Evolutionary conservation across 2,797 vertebrate genomes (phyloP).

Genomic region (Sebastes dallii): DNA sequence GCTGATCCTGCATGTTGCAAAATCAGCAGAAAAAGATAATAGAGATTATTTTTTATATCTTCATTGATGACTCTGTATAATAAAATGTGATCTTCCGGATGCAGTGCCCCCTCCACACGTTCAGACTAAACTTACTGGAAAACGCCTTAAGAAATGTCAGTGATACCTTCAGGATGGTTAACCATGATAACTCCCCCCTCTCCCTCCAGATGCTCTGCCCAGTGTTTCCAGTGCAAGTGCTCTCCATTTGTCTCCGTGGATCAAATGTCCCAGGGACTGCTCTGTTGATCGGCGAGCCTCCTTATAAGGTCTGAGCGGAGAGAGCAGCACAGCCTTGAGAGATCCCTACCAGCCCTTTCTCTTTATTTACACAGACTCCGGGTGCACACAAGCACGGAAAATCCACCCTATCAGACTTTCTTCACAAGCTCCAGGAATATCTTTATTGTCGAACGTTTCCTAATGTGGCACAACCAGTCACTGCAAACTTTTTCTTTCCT

Average conservation of each 20-base stretch:
- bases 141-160: conserved; percentile 33
- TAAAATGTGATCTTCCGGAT: background rate
- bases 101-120: conserved; percentile 1
- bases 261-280: conserved; percentile 74
- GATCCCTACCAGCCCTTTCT: conserved; percentile 69
- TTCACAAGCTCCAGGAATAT: conserved; percentile 42
- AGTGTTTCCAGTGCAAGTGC: conserved; percentile 74
- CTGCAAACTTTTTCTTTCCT: background rate
- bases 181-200: conserved; percentile 40
- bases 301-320: conserved; percentile 80
- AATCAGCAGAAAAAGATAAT: background rate
- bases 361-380: conserved; percentile 75
- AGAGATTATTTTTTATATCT: background rate
- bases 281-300: conserved; percentile 74
- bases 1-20: conserved; percentile 29
- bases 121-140: conserved; percentile 30
- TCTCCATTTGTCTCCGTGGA: conserved; percentile 80
- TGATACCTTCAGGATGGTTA: conserved; percentile 53
- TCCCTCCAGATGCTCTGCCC: conserved; percentile 43
- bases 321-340: conserved; percentile 70
- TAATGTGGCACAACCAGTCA: conserved; percentile 2
- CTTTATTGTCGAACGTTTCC: conserved; percentile 24
- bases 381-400: conserved; percentile 69
- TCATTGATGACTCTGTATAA: background rate
- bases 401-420: conserved; percentile 49